Evolutionary conservation across 2,888 invertebrate genomes (phyloP).

Genomic region (Tipula helvola): DNA sequence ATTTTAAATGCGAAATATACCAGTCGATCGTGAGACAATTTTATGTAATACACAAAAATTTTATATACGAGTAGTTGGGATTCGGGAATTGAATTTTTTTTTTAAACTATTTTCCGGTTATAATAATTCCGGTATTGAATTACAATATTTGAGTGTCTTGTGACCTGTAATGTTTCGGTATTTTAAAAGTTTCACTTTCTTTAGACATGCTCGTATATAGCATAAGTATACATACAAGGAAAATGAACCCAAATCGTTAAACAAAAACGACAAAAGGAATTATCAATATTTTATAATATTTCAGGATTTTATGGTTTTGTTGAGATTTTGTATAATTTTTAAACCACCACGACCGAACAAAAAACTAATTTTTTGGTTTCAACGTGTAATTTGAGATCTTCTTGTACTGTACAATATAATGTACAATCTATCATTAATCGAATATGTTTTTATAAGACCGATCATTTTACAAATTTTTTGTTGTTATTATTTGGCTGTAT

Average conservation of each 20-base stretch:
- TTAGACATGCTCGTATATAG: not conserved
- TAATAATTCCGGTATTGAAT: constrained; percentile 7
- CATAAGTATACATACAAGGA: not conserved
- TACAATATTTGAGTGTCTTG: constrained; percentile 5
- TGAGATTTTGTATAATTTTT: not conserved
- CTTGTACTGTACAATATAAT: not conserved
- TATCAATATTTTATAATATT: not conserved
- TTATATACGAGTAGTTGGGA: not conserved
- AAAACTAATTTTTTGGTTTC: not conserved
- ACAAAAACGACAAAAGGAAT: not conserved
- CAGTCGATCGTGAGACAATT: not conserved
- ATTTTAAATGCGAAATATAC: not conserved
- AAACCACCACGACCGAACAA: not conserved
- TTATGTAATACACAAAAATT: not conserved
- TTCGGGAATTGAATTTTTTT: not conserved
- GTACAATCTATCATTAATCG: not conserved
- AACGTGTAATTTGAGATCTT: not conserved
- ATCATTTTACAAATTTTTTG: not conserved
- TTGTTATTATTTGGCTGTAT: not conserved
- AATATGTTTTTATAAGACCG: not conserved
- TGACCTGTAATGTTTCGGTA: not conserved
- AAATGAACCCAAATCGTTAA: not conserved
- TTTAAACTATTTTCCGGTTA: constrained; percentile 7
- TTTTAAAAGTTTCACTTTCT: not conserved
- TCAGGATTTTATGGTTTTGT: not conserved